phyloP scores from a whole-genome alignment of 2,113 vertebrate genomes.

The Pachycephala philippinensis region DNA sequence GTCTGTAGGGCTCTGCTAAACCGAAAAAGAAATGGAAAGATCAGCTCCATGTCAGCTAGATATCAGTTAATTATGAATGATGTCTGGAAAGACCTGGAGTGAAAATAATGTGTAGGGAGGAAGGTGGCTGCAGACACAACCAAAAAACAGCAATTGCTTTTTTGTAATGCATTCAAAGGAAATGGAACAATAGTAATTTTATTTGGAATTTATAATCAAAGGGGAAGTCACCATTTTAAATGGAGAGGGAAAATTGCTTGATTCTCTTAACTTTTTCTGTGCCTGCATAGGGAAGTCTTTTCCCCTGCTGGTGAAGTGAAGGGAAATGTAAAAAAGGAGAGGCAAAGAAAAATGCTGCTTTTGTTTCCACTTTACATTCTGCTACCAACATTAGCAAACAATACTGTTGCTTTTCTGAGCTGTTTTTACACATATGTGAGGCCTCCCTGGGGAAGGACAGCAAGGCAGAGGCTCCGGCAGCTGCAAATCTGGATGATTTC shows the following conservation, averaged over 20 bases:
- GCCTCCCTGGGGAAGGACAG: not conserved
- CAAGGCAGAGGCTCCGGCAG: not conserved
- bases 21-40: not conserved
- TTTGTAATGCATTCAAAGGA: not conserved
- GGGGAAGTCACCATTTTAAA: not conserved
- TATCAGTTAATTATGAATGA: not conserved
- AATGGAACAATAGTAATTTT: not conserved
- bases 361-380: not conserved
- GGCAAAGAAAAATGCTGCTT: not conserved
- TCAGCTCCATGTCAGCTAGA: not conserved
- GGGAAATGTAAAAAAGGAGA: not conserved
- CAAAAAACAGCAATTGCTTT: not conserved
- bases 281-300: not conserved
- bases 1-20: not conserved
- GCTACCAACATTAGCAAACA: not conserved
- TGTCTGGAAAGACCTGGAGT: not conserved
- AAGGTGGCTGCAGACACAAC: not conserved
- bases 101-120: not conserved
- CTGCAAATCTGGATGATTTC: not conserved
- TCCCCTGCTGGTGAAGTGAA: not conserved
- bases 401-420: not conserved
- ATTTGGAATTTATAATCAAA: conserved; percentile 5
- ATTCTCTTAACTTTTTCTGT: not conserved
- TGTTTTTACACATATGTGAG: not conserved
- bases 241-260: conserved; percentile 23